Evolutionary conservation across 2,797 vertebrate species (phyloP), one percentile per base, ranked within the genome.

Genomic region (Gymnoscopelus microlampas): DNA sequence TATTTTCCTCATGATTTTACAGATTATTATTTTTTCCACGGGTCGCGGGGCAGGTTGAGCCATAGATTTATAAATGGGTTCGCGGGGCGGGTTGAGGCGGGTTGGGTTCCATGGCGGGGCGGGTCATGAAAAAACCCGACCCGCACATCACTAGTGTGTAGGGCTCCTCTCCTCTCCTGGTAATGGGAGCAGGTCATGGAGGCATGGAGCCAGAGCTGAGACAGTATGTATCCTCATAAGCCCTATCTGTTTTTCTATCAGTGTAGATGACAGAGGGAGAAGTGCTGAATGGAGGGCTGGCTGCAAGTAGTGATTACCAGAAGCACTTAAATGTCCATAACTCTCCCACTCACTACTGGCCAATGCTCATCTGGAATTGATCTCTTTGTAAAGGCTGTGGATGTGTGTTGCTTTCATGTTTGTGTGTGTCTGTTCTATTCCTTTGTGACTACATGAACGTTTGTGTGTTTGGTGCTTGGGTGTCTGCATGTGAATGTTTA

Each of bases 181-280:
- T 15, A n/a, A 44, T 10, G 39, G 32, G 39, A 44, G 39, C 8
- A 44, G 39, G 39, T 10, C 39, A 44, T 8, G 10, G 39, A 44
- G 10, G 39, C 39, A 66, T 55, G 62, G 23, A 44, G 50, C 48
- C 59, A 44, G 63, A 70, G 63, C 44, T 76, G 66, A 77, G 67
- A 69, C 48, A 50, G 50, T 8, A 44, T 29, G 19, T 58, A 68
- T 70, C 39, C 59, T 44, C 24, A n/a, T 47, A 60, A 66, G 35
- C 26, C 63, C 70, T 71, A 57, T 81, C 60, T 59, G 51, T 75
- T 84, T 74, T 71, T 60, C 9, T 67, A 73, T 66, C 58, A 19
- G 60, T 48, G 60, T 66, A 68, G 13, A 73, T 77, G 74, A 73
- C 57, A 68, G 53, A 51, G 50, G 67, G 24, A 44, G 32, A 64